Percentiles rank a stretch among this genome's conserved stretches.
These are phyloP conservation scores for Myrmophylax atrothorax DNA, from an alignment of 2,113 vertebrate species.

Conservation along the genomic window DNA sequence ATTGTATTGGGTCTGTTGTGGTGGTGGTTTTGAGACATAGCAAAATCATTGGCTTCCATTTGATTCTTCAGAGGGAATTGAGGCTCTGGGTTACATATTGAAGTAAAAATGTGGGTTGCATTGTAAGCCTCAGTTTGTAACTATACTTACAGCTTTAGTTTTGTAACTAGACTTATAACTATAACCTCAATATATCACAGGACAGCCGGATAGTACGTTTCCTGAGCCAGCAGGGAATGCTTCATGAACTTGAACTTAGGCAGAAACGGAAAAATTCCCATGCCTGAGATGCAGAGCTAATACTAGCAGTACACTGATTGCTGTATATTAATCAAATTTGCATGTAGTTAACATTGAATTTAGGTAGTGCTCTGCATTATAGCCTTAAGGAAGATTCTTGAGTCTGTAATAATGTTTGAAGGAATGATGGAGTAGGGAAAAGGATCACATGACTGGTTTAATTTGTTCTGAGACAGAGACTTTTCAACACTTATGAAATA, in stretches of 20 bases:
- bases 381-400: neutral
- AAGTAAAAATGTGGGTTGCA: neutral
- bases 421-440: neutral
- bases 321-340: neutral
- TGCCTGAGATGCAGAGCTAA: neutral
- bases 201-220: neutral
- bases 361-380: neutral
- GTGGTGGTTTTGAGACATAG: neutral
- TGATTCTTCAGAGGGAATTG: neutral
- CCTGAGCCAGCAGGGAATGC: neutral
- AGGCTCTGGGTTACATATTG: neutral
- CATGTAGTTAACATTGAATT: neutral
- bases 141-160: neutral
- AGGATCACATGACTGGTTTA: neutral
- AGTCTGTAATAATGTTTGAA: neutral
- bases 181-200: neutral
- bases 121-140: neutral
- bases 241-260: neutral
- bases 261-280: neutral
- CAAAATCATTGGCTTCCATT: neutral
- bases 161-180: neutral
- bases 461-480: neutral
- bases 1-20: neutral
- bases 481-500: neutral
- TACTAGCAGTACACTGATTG: neutral